Percentiles rank a stretch among this genome's conserved stretches.
Evolutionary conservation across 2,797 vertebrate genomes (phyloP).

Genomic region (Spinibarbus caldwelli): DNA sequence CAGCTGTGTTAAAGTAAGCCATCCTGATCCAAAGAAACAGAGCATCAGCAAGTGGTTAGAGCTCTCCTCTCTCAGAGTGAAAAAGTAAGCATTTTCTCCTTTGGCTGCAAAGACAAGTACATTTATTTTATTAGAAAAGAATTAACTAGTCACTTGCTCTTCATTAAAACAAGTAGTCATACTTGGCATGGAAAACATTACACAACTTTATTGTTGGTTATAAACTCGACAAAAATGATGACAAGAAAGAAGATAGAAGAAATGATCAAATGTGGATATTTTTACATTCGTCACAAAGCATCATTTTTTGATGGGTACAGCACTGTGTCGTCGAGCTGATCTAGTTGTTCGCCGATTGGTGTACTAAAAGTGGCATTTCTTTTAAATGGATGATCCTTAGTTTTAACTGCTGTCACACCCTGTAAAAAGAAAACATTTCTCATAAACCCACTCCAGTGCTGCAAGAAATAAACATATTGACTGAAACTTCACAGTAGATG

Average conservation of each 20-base stretch:
- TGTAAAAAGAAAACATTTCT: slow-evolving; percentile 59
- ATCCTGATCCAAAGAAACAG: slow-evolving; percentile 36
- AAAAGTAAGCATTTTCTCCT: slow-evolving; percentile 45
- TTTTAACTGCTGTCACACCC: slow-evolving; percentile 68
- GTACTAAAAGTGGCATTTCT: slow-evolving; percentile 76
- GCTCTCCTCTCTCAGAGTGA: slow-evolving; percentile 18
- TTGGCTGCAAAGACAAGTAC: slow-evolving; percentile 55
- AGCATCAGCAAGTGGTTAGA: not conserved
- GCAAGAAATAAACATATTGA: slow-evolving; percentile 6
- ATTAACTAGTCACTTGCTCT: slow-evolving; percentile 55
- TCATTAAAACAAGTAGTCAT: slow-evolving; percentile 12
- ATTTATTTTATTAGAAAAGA: slow-evolving; percentile 38
- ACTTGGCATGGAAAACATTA: not conserved
- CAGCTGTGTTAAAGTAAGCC: slow-evolving; percentile 44
- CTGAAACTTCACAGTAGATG: not conserved
- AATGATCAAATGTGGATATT: not conserved
- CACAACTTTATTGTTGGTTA: not conserved
- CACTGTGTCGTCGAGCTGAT: slow-evolving; percentile 68
- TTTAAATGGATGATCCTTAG: slow-evolving; percentile 68
- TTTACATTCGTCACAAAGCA: slow-evolving; percentile 29
- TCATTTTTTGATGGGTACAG: slow-evolving; percentile 57
- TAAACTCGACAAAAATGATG: not conserved
- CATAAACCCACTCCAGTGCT: not conserved
- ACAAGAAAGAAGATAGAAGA: not conserved
- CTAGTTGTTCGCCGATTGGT: slow-evolving; percentile 69